phyloP scores from a whole-genome alignment of 2,113 vertebrate genomes.

The Acrocephalus kingi region DNA sequence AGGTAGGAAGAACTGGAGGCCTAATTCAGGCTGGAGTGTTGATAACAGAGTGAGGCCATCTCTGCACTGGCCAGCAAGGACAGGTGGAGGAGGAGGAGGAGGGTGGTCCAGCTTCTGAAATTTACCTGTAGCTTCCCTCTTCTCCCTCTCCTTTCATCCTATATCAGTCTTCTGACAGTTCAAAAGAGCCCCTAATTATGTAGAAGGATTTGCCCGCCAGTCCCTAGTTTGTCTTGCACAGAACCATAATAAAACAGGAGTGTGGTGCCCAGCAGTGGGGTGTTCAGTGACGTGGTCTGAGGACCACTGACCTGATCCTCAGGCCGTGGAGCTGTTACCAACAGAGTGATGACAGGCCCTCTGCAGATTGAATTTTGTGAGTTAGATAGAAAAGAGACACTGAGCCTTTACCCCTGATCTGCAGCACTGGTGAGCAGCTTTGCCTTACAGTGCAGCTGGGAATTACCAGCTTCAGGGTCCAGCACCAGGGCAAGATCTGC shows the following conservation, averaged over 20 bases:
- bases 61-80: not conserved
- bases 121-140: not conserved
- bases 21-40: not conserved
- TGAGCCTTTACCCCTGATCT: rapidly evolving
- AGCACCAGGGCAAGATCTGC: not conserved
- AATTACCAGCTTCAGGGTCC: not conserved
- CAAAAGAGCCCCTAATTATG: not conserved
- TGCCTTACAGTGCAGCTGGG: not conserved
- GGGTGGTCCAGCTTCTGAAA: not conserved
- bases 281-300: rapidly evolving
- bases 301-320: not conserved
- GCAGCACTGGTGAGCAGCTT: not conserved
- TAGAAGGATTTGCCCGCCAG: not conserved
- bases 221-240: not conserved
- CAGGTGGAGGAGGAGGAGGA: not conserved
- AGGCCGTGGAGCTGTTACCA: rapidly evolving
- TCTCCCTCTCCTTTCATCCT: not conserved
- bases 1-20: not conserved
- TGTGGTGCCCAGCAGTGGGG: not conserved
- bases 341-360: not conserved
- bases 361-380: not conserved
- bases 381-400: not conserved
- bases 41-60: not conserved
- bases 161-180: not conserved
- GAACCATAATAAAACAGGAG: not conserved